These are phyloP conservation scores for Arvicanthis niloticus DNA, from an alignment of 2,113 vertebrate genomes.

Conservation along the genomic window DNA sequence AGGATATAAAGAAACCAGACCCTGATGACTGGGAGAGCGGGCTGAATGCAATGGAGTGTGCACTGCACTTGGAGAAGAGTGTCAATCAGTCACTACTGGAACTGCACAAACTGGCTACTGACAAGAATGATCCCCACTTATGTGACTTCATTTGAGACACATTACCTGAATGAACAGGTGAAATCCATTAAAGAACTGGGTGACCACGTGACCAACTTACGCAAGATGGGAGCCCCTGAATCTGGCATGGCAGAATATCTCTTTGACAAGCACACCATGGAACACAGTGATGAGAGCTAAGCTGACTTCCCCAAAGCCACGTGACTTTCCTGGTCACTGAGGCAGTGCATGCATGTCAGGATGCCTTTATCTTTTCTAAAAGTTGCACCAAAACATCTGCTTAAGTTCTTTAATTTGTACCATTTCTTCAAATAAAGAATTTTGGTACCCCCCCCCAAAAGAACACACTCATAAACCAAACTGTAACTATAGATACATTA, in stretches of 20 bases:
- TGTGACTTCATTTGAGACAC: conserved; percentile 97
- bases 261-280: conserved; percentile 97
- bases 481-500: neutral
- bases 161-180: conserved; percentile 97
- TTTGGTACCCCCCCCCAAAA: conserved; percentile 88
- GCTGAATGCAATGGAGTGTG: conserved; percentile 94
- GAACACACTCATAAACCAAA: neutral
- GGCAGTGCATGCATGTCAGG: conserved; percentile 83
- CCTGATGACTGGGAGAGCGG: conserved; percentile 97
- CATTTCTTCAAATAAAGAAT: conserved; percentile 88
- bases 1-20: conserved; percentile 95
- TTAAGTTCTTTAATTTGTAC: conserved; percentile 72
- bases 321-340: conserved; percentile 75
- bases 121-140: conserved; percentile 95
- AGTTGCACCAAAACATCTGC: conserved; percentile 83
- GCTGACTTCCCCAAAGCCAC: neutral
- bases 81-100: conserved; percentile 96
- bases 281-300: conserved; percentile 85
- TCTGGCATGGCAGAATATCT: conserved; percentile 97
- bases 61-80: conserved; percentile 94
- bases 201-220: conserved; percentile 96
- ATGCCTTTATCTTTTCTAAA: conserved; percentile 81
- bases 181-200: conserved; percentile 96
- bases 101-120: conserved; percentile 94
- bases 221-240: conserved; percentile 73